Evolutionary conservation across 37 sponge, comb jelly and placozoan genomes (phyloP), one percentile per base, ranked within the genome.

Genomic region (Oopsacas minuta): DNA sequence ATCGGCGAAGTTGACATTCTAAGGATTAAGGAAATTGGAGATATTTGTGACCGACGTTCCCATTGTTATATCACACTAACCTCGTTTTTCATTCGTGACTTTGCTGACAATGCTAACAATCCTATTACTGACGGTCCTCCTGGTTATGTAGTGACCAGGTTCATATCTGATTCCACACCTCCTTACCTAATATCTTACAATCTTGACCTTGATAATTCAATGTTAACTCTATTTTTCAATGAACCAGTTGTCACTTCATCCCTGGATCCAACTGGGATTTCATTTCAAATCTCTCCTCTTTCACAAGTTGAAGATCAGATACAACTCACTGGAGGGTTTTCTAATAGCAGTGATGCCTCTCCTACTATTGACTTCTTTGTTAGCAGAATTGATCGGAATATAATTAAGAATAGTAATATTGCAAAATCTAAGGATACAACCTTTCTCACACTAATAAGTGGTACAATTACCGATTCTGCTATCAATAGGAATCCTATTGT

Each of bases 61-160:
- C 81, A 94, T 84, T 94, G 95, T 83, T 94, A 92, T 51, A 82
- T 92, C 1, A 81, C 84, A 22, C 32, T 92, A 37, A 69, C 82
- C 17, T 39, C 49, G 34, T 7, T n/a, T 30, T 86, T 91, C 39
- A 42, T 92, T 36, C 38, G 46, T 23, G 96, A 95, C 82, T 89
- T 88, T 37, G 89, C 91, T 15, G 89, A 86, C 7, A 89, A 88
- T 81, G 28, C 34, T 1, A 90, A 91, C 53, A 81, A 52, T 0
- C 90, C 90, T 28, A 82, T 91, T 0, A 53, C 49, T 1, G 88
- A 91, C 52, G 85, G 52, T 34, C 89, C 75, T 28, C 94, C 94
- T 22, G 94, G 94, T 12, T 52, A 38, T 28, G 86, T 94, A 23
- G 91, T 89, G 32, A 61, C 61, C 0, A 30, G 35, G 5, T 75